A percentile compares a stretch with the other conserved stretches of the same genome.
These are phyloP conservation scores for Montipora cactus DNA, from an alignment of 64 coral and sea anemone genomes.

Conservation along the genomic window DNA sequence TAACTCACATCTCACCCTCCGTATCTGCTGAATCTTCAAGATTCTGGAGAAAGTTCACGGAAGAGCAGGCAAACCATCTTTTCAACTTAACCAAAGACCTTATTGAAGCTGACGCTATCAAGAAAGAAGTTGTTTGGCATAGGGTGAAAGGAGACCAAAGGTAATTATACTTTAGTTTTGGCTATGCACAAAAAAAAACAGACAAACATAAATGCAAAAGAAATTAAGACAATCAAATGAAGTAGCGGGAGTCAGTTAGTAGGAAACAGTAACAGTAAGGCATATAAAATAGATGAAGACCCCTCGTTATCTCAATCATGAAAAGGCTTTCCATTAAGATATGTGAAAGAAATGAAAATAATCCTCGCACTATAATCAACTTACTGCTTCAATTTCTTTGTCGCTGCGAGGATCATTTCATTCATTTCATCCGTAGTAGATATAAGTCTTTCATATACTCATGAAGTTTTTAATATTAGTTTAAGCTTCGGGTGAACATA, in stretches of 20 bases:
- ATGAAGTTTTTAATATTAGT: conserved; percentile 20
- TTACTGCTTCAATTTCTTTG: conserved; percentile 20
- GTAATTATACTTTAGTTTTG: neutral
- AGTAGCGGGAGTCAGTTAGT: neutral
- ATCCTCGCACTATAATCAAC: conserved; percentile 46
- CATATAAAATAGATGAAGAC: neutral
- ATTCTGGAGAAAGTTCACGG: conserved; percentile 51
- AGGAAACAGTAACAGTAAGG: conserved; percentile 1
- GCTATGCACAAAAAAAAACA: neutral
- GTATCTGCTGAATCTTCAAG: conserved; percentile 63
- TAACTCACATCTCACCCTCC: conserved; percentile 29
- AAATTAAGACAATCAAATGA: neutral
- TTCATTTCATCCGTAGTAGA: neutral
- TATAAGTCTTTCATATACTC: conserved; percentile 42
- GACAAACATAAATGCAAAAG: conserved; percentile 2
- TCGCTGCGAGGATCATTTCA: conserved; percentile 23
- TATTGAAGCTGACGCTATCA: conserved; percentile 65
- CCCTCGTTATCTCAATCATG: neutral
- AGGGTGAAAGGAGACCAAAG: conserved; percentile 27
- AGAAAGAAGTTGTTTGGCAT: conserved; percentile 54
- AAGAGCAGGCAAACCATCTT: conserved; percentile 20
- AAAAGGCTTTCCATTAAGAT: conserved; percentile 13
- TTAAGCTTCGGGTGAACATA: conserved; percentile 35
- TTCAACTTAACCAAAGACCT: conserved; percentile 63
- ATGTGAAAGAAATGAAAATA: conserved; percentile 37